phyloP scores from a whole-genome alignment of 2,797 vertebrate species.

The Parauchenoglanis ngamensis region DNA sequence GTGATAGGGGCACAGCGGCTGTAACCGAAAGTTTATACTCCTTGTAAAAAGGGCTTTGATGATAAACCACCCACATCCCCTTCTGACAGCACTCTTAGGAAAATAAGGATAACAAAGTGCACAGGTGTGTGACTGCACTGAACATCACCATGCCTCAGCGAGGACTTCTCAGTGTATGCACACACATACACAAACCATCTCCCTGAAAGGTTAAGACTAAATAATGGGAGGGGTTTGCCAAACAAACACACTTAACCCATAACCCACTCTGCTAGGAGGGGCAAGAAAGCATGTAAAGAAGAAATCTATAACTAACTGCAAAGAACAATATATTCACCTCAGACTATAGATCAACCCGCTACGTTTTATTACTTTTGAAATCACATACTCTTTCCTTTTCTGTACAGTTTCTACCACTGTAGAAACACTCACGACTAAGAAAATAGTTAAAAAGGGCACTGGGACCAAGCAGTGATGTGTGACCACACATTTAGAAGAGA shows the following conservation, averaged over 20 bases:
- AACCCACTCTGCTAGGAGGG: conserved; percentile 36
- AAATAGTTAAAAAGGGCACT: neutral
- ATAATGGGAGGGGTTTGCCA: conserved; percentile 46
- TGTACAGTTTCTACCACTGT: neutral
- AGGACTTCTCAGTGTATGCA: neutral
- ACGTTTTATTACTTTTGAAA: conserved; percentile 34
- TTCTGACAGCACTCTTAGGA: conserved; percentile 31
- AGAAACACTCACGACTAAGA: neutral
- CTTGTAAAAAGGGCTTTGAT: conserved; percentile 49
- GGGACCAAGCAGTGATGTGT: conserved; percentile 33
- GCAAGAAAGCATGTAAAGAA: conserved; percentile 33
- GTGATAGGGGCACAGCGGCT: conserved; percentile 37
- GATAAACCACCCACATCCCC: conserved; percentile 53
- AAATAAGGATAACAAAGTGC: conserved; percentile 33
- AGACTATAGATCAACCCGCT: conserved; percentile 11
- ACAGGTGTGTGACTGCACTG: conserved; percentile 48
- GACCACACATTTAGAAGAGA: conserved; percentile 40
- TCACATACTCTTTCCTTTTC: conserved; percentile 38
- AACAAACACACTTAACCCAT: conserved; percentile 58
- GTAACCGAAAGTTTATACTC: conserved; percentile 50
- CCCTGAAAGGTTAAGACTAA: conserved; percentile 26
- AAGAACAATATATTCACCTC: conserved; percentile 33
- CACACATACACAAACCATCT: neutral
- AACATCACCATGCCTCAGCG: conserved; percentile 6
- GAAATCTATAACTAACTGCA: conserved; percentile 30